Conservation (phyloP, 2,888 invertebrate genomes). For the Hesperia comma region DNA sequence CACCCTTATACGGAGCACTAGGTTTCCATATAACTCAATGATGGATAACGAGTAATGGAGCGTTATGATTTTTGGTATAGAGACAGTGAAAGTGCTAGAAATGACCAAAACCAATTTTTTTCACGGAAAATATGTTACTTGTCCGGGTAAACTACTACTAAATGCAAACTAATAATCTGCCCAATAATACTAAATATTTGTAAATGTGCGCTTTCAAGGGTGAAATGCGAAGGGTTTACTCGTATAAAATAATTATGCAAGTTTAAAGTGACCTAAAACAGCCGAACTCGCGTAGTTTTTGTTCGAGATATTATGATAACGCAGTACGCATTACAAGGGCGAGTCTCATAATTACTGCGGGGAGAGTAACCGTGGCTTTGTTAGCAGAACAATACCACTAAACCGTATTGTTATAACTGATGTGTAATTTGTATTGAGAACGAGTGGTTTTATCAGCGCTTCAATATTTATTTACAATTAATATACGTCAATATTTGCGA, state of each 20-base stretch:
- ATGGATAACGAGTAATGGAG: no score
- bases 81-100: no score
- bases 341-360: conserved; percentile 42
- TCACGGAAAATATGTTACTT: no score
- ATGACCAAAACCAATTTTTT: no score
- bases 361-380: conserved; percentile 44
- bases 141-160: no score
- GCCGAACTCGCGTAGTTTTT: not conserved
- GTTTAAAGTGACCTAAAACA: not conserved
- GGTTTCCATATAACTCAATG: no score
- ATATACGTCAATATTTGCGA: not conserved
- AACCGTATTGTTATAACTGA: conserved; percentile 37
- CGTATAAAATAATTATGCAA: not conserved
- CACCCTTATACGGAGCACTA: no score
- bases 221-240: not conserved
- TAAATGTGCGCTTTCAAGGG: no score
- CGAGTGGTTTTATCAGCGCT: conserved; percentile 2
- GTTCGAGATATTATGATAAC: conserved; percentile 5
- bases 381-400: conserved; percentile 43
- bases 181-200: no score
- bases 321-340: conserved; percentile 37
- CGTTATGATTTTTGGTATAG: no score
- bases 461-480: conserved; percentile 4
- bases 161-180: no score
- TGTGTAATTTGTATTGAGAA: conserved; percentile 12